Percentiles rank a stretch among this genome's conserved stretches.
Evolutionary conservation across 2,113 vertebrate species (phyloP).

Genomic region (Redunca redunca): DNA sequence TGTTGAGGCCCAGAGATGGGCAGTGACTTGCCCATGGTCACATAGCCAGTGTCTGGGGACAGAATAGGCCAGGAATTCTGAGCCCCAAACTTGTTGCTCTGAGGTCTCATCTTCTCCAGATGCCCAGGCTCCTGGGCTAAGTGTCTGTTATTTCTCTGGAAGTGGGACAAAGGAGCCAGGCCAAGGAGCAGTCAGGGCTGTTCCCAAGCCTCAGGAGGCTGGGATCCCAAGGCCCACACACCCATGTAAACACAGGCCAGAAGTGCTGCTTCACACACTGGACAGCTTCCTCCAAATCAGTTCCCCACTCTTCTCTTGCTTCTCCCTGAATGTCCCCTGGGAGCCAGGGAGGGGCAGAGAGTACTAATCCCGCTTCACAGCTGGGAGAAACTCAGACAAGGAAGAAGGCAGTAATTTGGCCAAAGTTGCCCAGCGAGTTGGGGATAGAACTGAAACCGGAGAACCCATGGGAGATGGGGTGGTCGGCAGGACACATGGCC

Average conservation of each 20-base stretch:
- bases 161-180: slow-evolving; percentile 34
- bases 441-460: not conserved
- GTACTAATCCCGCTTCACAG: slow-evolving; percentile 12
- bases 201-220: slow-evolving; percentile 49
- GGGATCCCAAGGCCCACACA: slow-evolving; percentile 57
- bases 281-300: slow-evolving; percentile 52
- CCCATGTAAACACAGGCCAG: slow-evolving; percentile 49
- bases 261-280: slow-evolving; percentile 34
- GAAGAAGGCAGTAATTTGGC: slow-evolving; percentile 25
- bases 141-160: slow-evolving; percentile 44
- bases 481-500: not conserved
- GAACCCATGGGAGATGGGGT: not conserved
- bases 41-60: not conserved
- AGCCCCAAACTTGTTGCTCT: not conserved
- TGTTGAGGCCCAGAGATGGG: not conserved
- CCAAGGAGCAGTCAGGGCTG: slow-evolving; percentile 65
- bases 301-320: slow-evolving; percentile 51
- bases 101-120: not conserved
- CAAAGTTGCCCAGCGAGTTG: not conserved
- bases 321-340: slow-evolving; percentile 32
- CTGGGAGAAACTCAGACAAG: slow-evolving; percentile 47
- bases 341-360: slow-evolving; percentile 64
- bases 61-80: not conserved
- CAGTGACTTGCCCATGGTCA: not conserved
- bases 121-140: not conserved